phyloP scores from a whole-genome alignment of 2,113 vertebrate species.

The Sterna hirundo region DNA sequence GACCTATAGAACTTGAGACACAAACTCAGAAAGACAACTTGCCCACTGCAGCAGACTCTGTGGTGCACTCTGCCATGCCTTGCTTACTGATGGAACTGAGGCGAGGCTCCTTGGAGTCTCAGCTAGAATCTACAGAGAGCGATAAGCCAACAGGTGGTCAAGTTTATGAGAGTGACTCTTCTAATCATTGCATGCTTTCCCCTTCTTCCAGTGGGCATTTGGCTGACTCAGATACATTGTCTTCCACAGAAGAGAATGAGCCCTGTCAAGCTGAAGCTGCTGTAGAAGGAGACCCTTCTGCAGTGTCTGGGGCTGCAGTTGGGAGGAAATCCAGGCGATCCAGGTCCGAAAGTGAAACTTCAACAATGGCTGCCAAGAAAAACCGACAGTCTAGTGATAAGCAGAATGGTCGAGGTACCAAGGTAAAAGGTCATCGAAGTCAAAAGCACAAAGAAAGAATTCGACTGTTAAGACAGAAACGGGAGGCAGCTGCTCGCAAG shows the following conservation, averaged over 20 bases:
- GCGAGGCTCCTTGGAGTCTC: conserved; percentile 90
- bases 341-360: conserved; percentile 91
- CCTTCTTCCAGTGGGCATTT: conserved; percentile 96
- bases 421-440: conserved; percentile 90
- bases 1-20: conserved; percentile 79
- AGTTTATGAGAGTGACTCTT: conserved; percentile 94
- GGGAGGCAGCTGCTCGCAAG: conserved; percentile 93
- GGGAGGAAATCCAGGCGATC: conserved; percentile 90
- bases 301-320: conserved; percentile 40
- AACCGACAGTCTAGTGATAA: conserved; percentile 91
- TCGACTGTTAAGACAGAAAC: conserved; percentile 90
- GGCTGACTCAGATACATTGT: conserved; percentile 94
- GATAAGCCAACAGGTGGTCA: conserved; percentile 77
- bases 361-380: conserved; percentile 95
- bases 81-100: conserved; percentile 95
- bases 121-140: conserved; percentile 84
- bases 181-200: conserved; percentile 94
- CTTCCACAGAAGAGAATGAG: conserved; percentile 89
- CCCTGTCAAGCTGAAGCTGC: conserved; percentile 61
- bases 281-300: conserved; percentile 74
- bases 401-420: conserved; percentile 87
- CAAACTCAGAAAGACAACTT: conserved; percentile 77
- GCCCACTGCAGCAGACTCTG: conserved; percentile 75
- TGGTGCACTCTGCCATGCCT: conserved; percentile 90
- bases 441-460: conserved; percentile 98